A percentile compares a stretch with the other conserved stretches of the same genome.
These are phyloP conservation scores for Oryzias celebensis DNA, from an alignment of 2,113 vertebrate species.

Conservation along the genomic window DNA sequence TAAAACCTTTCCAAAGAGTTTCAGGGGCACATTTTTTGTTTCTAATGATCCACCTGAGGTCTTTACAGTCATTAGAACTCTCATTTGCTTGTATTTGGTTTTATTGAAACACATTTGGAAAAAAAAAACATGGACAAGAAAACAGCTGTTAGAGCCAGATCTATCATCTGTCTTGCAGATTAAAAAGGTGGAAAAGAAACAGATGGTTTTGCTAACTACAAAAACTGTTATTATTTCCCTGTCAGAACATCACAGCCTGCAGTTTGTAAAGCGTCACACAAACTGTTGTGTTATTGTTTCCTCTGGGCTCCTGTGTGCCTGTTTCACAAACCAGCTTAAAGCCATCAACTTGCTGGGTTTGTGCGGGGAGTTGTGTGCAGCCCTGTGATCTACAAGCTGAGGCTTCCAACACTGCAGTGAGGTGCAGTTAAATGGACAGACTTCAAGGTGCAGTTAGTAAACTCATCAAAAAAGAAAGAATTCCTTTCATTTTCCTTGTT, in stretches of 20 bases:
- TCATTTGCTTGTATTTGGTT: background rate
- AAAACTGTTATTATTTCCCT: background rate
- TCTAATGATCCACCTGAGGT: too few relatives aligned
- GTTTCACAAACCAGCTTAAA: slow-evolving; percentile 24
- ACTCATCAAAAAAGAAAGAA: too few relatives aligned
- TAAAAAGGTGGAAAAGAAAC: slow-evolving; percentile 20
- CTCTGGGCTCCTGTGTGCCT: slow-evolving; percentile 11
- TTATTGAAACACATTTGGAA: background rate
- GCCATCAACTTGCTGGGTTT: slow-evolving; percentile 3
- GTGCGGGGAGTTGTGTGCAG: slow-evolving; percentile 2
- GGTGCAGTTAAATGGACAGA: background rate
- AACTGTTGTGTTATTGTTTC: slow-evolving; percentile 16
- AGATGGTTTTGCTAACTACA: slow-evolving; percentile 5
- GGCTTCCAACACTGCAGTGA: background rate
- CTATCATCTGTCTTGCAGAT: background rate
- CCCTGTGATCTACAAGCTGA: slow-evolving; percentile 8
- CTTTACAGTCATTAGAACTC: background rate
- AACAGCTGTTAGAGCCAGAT: too few relatives aligned
- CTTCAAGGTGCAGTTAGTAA: background rate
- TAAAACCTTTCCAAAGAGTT: background rate
- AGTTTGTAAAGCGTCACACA: slow-evolving; percentile 17
- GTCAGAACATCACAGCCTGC: slow-evolving; percentile 8
- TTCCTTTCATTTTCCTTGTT: too few relatives aligned
- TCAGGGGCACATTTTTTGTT: too few relatives aligned
- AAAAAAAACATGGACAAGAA: too few relatives aligned